Conservation (phyloP, 2,797 vertebrate genomes). For the Rhinophrynus dorsalis region DNA sequence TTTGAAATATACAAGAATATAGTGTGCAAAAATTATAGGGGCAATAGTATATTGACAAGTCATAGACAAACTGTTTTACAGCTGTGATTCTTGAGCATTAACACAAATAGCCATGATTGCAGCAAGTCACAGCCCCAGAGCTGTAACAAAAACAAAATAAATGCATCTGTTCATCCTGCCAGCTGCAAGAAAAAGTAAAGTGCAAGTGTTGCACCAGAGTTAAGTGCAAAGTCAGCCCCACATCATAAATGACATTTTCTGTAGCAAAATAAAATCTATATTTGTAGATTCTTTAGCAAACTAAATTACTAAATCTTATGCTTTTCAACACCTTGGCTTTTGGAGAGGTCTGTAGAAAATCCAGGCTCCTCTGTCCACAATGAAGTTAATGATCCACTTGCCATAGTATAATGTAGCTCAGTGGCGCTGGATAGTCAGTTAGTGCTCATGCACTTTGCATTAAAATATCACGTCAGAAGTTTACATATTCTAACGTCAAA, state of each 20-base stretch:
- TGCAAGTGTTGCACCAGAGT: slow-evolving; percentile 81
- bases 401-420: slow-evolving; percentile 57
- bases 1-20: slow-evolving; percentile 98
- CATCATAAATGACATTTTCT: slow-evolving; percentile 66
- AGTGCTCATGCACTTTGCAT: slow-evolving; percentile 59
- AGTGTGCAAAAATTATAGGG: slow-evolving; percentile 95
- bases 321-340: slow-evolving; percentile 38
- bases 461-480: slow-evolving; percentile 57
- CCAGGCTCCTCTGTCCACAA: slow-evolving; percentile 23
- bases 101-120: slow-evolving; percentile 71
- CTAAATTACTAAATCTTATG: slow-evolving; percentile 58
- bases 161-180: slow-evolving; percentile 62
- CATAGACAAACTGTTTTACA: slow-evolving; percentile 72
- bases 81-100: slow-evolving; percentile 72
- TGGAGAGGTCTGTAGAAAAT: slow-evolving; percentile 1
- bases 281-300: slow-evolving; percentile 64
- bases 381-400: slow-evolving; percentile 44
- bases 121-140: slow-evolving; percentile 70
- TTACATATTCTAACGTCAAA: slow-evolving; percentile 62
- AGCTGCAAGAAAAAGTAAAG: slow-evolving; percentile 87
- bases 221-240: slow-evolving; percentile 83
- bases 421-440: slow-evolving; percentile 62
- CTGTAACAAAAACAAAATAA: slow-evolving; percentile 54
- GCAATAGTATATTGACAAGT: slow-evolving; percentile 75
- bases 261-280: slow-evolving; percentile 67